Evolutionary conservation across 2,797 vertebrate species (phyloP), one percentile per base, ranked within the genome.

Genomic region (Coreius guichenoti): DNA sequence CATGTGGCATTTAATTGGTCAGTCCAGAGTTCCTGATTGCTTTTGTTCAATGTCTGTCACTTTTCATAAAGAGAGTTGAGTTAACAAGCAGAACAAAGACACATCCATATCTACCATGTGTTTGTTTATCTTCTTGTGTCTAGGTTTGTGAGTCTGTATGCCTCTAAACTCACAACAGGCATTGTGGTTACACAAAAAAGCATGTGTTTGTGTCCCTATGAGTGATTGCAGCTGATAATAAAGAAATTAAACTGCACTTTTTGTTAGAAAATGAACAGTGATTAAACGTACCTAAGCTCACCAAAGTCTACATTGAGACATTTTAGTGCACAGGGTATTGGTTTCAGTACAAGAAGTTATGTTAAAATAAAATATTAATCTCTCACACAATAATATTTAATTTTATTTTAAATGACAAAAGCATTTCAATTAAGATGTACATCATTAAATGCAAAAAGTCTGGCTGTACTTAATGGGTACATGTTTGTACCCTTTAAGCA

Each of bases 1-100:
- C 54, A 26, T 86, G 43, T 86, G 56, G 68, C 70, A 36, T 80
- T 74, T 65, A 65, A 86, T 67, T 81, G 77, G 45, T 23, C 58
- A 65, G 56, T 67, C 56, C n/a, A 74, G 33, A 75, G 56, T 29
- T 75, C 23, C 31, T 29, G 33, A 63, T 86, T 49, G 69, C 47
- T 23, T 78, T 79, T 56, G 12, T 58, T 86, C 31, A 45, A 26
- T 49, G 78, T 31, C 69, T 75, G 69, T 39, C 68, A 26, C 29
- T 65, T 78, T 76, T 56, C 5, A 26, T 54, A 69, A 3, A 56
- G 26, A 68, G n/a, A 47, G 26, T 36, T 83, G 13, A 49, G 43
- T 33, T 74, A 83, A 75, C 39, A 75, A 51, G 33, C 43, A 36
- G 43, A 65, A 61, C 19, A 63, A 49, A 61, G 4, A 45, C 17